Base-by-base conservation (phyloP, 2,888 invertebrate genomes). In the Agrochola circellaris region DNA sequence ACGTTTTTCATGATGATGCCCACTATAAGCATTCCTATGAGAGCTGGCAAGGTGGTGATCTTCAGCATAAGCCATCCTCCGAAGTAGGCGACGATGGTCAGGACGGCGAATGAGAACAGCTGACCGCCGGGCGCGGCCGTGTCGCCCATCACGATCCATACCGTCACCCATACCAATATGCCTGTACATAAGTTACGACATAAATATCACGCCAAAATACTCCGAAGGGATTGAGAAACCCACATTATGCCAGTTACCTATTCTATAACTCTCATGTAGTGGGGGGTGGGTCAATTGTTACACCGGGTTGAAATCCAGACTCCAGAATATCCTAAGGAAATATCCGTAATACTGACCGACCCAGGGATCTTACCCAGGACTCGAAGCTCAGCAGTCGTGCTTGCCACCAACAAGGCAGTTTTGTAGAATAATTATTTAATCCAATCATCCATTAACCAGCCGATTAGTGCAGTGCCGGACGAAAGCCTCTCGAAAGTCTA, bases 11-110 rank as follows among this genome's bases (percentile, higher is more conserved):
- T 92, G 61, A 98, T 88, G 72, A 99, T 97, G 87, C 99, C 99
- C 64, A 98, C 98, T 87, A 98, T 94, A 34, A 99, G 97, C 98
- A 99, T 99, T 71, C 99, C 99, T 87, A 99, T 98, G 23, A 99
- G 97, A 1, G 98, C 98, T 2, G 99, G 99, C 78, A 99, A 95
- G 17, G 98, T 98, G 38, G 98, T 98, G 85, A 98, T 95, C 88
- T 97, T 97, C 81, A 98, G 97, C 94, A 98, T 97, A 45, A 98
- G 91, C 97, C 98, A 98, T 72, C 99, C 99, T 17, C 98, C 98
- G 89, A 98, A 98, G 94, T 99, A 97, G 0, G 98, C 98, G 20
- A 97, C 97, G 84, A 99, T 97, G 67, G 98, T 97, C 3, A 99
- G 97, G 1, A 97, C 96, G 0, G 98, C 98, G 34, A 99, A 95